Base-by-base conservation (phyloP, 2,888 invertebrate species). In the Glaucopsyche alexis region DNA sequence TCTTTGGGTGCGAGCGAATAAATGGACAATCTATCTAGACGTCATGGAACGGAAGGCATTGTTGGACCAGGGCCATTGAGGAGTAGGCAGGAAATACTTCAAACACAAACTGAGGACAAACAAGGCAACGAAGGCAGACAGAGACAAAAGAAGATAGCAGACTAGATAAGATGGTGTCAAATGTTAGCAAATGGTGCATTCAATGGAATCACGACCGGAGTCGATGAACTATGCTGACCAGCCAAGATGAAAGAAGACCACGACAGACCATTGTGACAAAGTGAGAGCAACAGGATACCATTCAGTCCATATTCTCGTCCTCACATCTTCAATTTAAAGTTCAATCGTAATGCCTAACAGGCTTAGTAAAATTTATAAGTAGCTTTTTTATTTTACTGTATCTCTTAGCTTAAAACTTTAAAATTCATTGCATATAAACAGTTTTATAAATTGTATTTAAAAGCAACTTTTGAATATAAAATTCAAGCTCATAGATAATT, bases 401-500 rank as follows among this genome's bases (percentile, higher is more conserved):
- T 76, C 49, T 75, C 69, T 55, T 76, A 76, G 74, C 66, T 76
- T 77, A 74, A 72, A 67, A 50, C 42, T 55, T 52, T 38, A 67
- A n/a, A 69, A 67, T 67, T 72, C 49, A 49, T 72, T 65, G 38
- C 49, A 72, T 72, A 60, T 66, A 52, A 50, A 50, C n/a, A 50
- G 45, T 19, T 69, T 38, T 67, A 13, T 65, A 40, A 29, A 49
- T 66, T 67, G 66, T 72, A 52, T 55, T 45, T 67, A 67, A 66
- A 72, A 66, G 49, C 14, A 72, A 72, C 29, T 67, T 42, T 55
- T 75, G 76, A 76, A 73, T 75, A 75, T 74, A 72, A 84, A 76
- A 77, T 85, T 81, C 88, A 87, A 91, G 90, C 85, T 91, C 89
- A 87, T 89, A 90, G 89, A 85, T 86, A 89, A 89, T 91, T 92